A percentile compares a stretch with the other conserved stretches of the same genome.
phyloP scores from a whole-genome alignment of 2,888 invertebrate genomes.

The Caenorhabditis sp. region DNA sequence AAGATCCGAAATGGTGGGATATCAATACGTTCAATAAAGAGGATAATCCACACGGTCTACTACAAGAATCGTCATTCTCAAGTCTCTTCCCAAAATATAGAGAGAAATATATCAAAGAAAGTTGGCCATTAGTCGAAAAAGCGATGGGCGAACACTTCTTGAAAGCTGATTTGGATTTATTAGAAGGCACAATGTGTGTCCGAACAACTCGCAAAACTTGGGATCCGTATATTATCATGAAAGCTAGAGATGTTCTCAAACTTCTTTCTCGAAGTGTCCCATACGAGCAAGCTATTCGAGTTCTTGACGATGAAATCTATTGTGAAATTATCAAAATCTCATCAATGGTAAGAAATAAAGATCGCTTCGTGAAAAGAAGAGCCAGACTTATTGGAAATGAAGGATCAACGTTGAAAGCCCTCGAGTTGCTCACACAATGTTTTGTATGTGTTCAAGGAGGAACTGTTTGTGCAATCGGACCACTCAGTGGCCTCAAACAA shows the following conservation, averaged over 20 bases:
- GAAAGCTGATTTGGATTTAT: conserved; percentile 64
- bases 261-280: conserved; percentile 93
- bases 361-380: conserved; percentile 91
- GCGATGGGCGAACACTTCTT: conserved; percentile 78
- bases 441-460: conserved; percentile 89
- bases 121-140: conserved; percentile 93
- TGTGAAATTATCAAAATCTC: conserved; percentile 97
- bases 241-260: conserved; percentile 94
- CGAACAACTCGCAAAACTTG: conserved; percentile 91
- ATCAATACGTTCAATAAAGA: conserved; percentile 78
- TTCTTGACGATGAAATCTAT: conserved; percentile 84
- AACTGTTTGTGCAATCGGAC: conserved; percentile 94
- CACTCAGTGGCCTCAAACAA: conserved; percentile 82
- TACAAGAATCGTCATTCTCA: conserved; percentile 94
- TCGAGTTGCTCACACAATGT: conserved; percentile 93
- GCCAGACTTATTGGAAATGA: conserved; percentile 94
- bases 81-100: conserved; percentile 95
- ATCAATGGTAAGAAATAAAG: conserved; percentile 79
- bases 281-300: conserved; percentile 85
- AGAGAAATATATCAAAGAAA: conserved; percentile 88
- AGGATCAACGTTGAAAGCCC: conserved; percentile 94
- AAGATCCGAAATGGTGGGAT: conserved; percentile 72
- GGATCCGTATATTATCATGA: conserved; percentile 92
- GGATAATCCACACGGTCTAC: conserved; percentile 84
- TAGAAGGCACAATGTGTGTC: conserved; percentile 82